Evolutionary conservation across 2,888 invertebrate species (phyloP), one percentile per base, ranked within the genome.

Genomic region (Cheilosia vernalis): DNA sequence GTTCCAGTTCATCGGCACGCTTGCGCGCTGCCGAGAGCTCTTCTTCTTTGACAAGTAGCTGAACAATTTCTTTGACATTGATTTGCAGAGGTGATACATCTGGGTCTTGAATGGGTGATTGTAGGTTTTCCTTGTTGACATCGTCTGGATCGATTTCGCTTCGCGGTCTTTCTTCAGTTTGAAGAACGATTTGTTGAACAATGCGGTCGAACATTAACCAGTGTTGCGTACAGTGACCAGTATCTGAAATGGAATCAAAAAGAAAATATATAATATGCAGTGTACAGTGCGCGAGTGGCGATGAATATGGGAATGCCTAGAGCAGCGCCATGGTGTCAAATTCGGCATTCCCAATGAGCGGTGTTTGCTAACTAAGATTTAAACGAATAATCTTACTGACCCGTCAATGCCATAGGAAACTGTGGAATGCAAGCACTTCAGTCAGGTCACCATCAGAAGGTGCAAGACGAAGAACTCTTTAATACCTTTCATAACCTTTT

Each of bases 201-300:
- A 99, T 96, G 85, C 98, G 95, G 92, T 99, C 99, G 90, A 99
- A 95, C 72, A 99, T 94, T 42, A 98, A 92, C 98, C 99, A 99
- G 91, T 98, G 97, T 89, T 98, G 98, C 0, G 97, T 95, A 91
- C 97, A 95, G 13, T 96, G 95, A 87, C 96, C 97, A 88, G 97
- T 97, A 92, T 96, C 96, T 96, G 17, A 13, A 58, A 79, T 33
- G 13, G 5, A 24, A 6, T 24, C 2, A 21, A 21, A 21, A 21
- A 3, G 15, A 21, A 21, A 21, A 3, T 24, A 2, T 1, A 21
- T 21, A 21, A 13, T 49, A 2, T 13, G 49, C 5, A 9, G 2
- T 17, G 7, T 6, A 2, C 7, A 17, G 42, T 4, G n/a, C 0
- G 4, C 42, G 2, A n/a, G n/a, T 2, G 7, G 30, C 30, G 9